Conservation (phyloP, 2,797 vertebrate species). For the Helicolenus hilgendorfi region DNA sequence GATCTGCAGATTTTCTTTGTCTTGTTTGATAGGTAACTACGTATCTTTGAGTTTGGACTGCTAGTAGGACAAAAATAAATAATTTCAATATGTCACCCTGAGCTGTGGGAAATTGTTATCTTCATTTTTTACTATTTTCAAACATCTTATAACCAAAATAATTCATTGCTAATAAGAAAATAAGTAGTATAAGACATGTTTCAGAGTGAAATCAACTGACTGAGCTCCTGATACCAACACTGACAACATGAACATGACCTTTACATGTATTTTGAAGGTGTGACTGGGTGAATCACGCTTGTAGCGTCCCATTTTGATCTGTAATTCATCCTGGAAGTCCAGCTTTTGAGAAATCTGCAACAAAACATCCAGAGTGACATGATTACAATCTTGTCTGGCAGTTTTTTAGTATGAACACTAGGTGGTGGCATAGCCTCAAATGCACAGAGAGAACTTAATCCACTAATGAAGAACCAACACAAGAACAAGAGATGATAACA, state of each 20-base stretch:
- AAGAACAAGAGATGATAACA: neutral
- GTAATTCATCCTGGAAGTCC: neutral
- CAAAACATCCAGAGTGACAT: neutral
- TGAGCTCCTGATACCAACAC: neutral
- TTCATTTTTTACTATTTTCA: neutral
- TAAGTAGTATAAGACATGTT: neutral
- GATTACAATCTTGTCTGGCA: neutral
- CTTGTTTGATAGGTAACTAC: neutral
- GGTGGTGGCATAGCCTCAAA: conserved; percentile 46
- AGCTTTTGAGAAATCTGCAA: neutral
- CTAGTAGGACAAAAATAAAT: neutral
- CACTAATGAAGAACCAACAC: neutral
- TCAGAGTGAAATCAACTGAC: neutral
- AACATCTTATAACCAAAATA: neutral
- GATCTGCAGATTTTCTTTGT: neutral
- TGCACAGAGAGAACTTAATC: neutral
- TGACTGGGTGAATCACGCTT: neutral
- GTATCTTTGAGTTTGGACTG: neutral
- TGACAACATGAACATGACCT: neutral
- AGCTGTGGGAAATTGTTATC: neutral
- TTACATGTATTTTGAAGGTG: neutral
- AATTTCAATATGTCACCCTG: neutral
- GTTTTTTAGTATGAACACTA: conserved; percentile 28
- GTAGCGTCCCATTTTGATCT: neutral
- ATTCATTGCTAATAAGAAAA: neutral